phyloP scores from a whole-genome alignment of 2,888 invertebrate species.

The Graphium colonna region DNA sequence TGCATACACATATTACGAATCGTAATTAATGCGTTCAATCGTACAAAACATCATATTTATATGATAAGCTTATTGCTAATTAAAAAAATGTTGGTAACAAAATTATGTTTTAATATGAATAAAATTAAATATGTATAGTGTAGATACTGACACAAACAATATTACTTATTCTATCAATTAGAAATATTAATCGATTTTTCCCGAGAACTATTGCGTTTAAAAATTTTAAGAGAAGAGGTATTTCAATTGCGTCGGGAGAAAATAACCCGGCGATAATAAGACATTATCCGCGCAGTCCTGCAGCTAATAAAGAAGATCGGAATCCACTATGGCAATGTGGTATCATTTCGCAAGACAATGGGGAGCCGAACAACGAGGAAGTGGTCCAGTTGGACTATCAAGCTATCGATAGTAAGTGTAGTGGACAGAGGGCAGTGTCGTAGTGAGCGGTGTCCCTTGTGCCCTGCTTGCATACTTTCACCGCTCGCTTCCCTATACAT shows the following conservation, averaged over 20 bases:
- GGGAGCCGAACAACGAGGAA: constrained; percentile 44
- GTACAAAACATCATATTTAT: constrained; percentile 14
- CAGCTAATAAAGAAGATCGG: constrained; percentile 18
- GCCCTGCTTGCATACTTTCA: constrained; percentile 73
- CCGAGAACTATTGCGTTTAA: too few species aligned
- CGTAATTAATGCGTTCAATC: background rate
- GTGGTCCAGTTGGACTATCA: constrained; percentile 34
- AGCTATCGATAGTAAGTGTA: constrained; percentile 42
- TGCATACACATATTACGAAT: too few species aligned
- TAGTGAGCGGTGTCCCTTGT: constrained; percentile 57
- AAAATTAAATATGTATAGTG: too few species aligned
- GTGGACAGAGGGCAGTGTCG: constrained; percentile 72
- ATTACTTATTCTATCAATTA: too few species aligned
- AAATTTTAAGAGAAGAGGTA: too few species aligned
- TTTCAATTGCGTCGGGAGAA: too few species aligned
- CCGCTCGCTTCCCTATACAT: constrained; percentile 60
- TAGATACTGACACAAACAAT: too few species aligned
- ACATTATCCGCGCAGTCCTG: constrained; percentile 22
- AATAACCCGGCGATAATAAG: constrained; percentile 24
- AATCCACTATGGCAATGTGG: constrained; percentile 29
- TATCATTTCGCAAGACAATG: constrained; percentile 42
- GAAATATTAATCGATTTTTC: too few species aligned
- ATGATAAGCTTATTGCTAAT: too few species aligned
- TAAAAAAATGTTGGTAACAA: too few species aligned
- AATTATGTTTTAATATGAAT: too few species aligned